Evolutionary conservation across 64 coral and sea anemone genomes (phyloP), one percentile per base, ranked within the genome.

Genomic region (Stichodactyla mertensii): DNA sequence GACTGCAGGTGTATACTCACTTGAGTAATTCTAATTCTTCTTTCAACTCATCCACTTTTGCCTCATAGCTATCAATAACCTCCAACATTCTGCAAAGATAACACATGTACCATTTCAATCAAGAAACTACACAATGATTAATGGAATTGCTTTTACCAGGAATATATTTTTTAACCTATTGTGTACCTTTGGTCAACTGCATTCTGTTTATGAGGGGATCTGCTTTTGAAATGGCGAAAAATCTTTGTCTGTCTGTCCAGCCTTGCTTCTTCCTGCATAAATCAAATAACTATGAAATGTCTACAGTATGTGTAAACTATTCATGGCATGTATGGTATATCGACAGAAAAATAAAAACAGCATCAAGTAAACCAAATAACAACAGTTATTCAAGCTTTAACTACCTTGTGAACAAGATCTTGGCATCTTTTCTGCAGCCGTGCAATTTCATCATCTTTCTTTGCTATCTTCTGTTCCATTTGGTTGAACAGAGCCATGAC

Each of bases 401-500:
- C 15, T 59, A 91, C 89, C 77, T 69, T 55, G 19, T 87, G 15
- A 16, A 87, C 51, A 71, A 87, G 90, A 70, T 87, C 78, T 82
- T 87, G 77, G 77, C 78, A 92, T 92, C 61, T 52, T 10, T 83
- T 62, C 14, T 82, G 77, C 11, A 92, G 53, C 23, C 85, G 87
- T 57, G 60, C n/a, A 58, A 87, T 69, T 66, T 92, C 90, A 67
- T 58, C 85, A 55, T 92, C 90, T 61, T 83, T 92, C 52, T 92
- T 78, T 54, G 61, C 7, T 10, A 92, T 74, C 79, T 87, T 84
- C 52, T 90, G 88, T 51, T 94, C 85, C 84, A 94, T 74, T 22
- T 90, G 88, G 60, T 52, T 77, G 24, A 61, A 55, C 61, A 79
- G 16, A 18, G 80, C 92, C 28, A 79, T 77, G 61, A 88, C 54